A percentile compares a stretch with the other conserved stretches of the same genome.
Conservation (phyloP, 2,888 invertebrate species). For the Axea sp. region DNA sequence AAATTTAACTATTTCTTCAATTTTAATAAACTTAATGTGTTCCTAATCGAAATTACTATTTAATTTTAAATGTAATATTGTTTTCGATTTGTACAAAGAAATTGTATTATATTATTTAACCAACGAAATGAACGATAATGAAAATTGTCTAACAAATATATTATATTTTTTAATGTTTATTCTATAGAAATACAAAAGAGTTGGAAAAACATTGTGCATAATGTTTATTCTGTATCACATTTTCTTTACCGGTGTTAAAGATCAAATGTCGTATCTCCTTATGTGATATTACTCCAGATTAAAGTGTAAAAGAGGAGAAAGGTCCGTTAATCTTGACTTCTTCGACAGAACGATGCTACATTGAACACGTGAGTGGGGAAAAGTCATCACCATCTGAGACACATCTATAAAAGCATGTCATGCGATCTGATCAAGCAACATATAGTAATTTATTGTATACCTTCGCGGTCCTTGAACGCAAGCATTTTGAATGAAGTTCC, state of each 20-base stretch:
- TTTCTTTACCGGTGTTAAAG: slow-evolving; percentile 6
- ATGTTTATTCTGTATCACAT: not conserved
- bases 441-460: slow-evolving; percentile 44
- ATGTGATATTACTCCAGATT: slow-evolving; percentile 34
- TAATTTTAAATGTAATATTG: too few relatives aligned
- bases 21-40: too few relatives aligned
- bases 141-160: too few relatives aligned
- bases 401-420: slow-evolving; percentile 58
- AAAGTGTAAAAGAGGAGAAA: slow-evolving; percentile 58
- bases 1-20: too few relatives aligned
- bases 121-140: too few relatives aligned
- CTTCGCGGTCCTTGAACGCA: slow-evolving; percentile 11
- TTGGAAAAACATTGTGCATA: too few relatives aligned
- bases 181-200: too few relatives aligned
- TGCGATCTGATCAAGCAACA: slow-evolving; percentile 27
- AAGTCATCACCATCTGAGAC: slow-evolving; percentile 15
- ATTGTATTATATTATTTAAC: too few relatives aligned
- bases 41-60: too few relatives aligned
- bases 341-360: slow-evolving; percentile 6
- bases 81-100: too few relatives aligned
- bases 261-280: slow-evolving; percentile 33
- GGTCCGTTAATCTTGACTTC: slow-evolving; percentile 50
- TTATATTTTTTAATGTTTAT: too few relatives aligned
- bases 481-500: slow-evolving; percentile 49
- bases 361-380: slow-evolving; percentile 23